Evolutionary conservation across 2,113 vertebrate genomes (phyloP), one percentile per base, ranked within the genome.

Genomic region (human): DNA sequence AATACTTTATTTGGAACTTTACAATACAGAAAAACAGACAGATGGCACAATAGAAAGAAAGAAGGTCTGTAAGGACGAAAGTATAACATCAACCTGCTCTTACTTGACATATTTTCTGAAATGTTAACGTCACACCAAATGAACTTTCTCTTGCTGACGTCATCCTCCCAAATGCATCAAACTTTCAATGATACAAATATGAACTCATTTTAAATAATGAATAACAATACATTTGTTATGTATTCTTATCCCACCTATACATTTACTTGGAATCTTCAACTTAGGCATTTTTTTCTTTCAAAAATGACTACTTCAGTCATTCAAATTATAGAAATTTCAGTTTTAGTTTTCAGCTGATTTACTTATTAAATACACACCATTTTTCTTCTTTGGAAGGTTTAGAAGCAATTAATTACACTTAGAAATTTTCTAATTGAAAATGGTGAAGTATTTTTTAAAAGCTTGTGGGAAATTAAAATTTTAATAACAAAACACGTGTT

Each of bases 321-420:
- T 96, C 75, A 93, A 90, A 88, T 52, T 78, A 78, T 9, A 40
- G 22, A 61, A 83, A 40, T 11, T 75, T 78, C 43, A 73, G 27
- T 94, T 96, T 90, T 59, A 88, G 61, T 64, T 64, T 59, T 50
- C 6, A 95, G 59, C 5, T 64, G 22, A 91, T 61, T 91, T 96
- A 70, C 64, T 90, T 96, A 87, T 3, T 93, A 96, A 97, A 70
- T 76, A 23, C 16, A 93, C 8, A 90, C 0, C 38, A 35, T 10
- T 88, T 93, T 89, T 91, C 18, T 87, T 64, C 30, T 80, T 76
- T 90, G 48, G 25, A 95, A 93, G 11, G 57, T 70, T 79, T 91
- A 70, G 90, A 90, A 93, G 70, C 16, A 27, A 90, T 89, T 48
- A 76, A 76, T 73, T n/a, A 82, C 12, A 84, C n/a, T 35, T 35